Percentiles rank a stretch among this genome's conserved stretches.
Evolutionary conservation across 2,888 invertebrate genomes (phyloP).

Genomic region (Orthonychiurus folsomi): DNA sequence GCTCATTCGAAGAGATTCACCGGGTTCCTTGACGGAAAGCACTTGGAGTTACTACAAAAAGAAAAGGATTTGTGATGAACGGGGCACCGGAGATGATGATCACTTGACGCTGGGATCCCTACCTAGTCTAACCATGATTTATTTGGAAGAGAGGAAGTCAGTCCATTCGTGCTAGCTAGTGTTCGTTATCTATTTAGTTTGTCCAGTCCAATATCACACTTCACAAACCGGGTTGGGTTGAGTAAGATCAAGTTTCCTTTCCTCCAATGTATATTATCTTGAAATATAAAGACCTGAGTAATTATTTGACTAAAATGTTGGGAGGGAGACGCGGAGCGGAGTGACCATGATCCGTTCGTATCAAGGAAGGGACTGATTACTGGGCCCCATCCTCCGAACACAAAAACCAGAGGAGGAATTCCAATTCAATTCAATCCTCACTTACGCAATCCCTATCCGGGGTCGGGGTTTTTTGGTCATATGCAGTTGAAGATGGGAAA

Average conservation of each 20-base stretch:
- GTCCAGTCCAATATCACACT: not conserved
- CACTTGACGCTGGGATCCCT: constrained; percentile 9
- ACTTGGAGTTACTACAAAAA: too few relatives aligned
- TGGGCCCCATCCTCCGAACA: not conserved
- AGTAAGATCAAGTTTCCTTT: not conserved
- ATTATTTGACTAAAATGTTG: not conserved
- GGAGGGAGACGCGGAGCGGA: not conserved
- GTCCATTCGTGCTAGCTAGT: too few relatives aligned
- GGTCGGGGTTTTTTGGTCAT: not conserved
- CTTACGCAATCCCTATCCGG: not conserved
- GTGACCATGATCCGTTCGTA: not conserved
- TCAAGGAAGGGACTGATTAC: not conserved
- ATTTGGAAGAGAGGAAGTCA: too few relatives aligned
- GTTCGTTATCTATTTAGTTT: not conserved
- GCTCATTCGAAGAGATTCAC: not conserved
- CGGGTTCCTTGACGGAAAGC: too few relatives aligned
- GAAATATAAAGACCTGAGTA: too few relatives aligned
- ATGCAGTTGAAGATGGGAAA: not conserved
- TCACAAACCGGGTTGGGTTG: not conserved
- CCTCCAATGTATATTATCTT: not conserved
- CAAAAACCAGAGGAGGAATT: not conserved
- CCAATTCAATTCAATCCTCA: not conserved
- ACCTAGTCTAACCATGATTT: too few relatives aligned
- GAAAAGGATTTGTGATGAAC: too few relatives aligned
- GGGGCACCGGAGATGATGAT: constrained; percentile 7